Conservation (phyloP, 1,140 invertebrate genomes). For the Pseudomyrmex gracilis region DNA sequence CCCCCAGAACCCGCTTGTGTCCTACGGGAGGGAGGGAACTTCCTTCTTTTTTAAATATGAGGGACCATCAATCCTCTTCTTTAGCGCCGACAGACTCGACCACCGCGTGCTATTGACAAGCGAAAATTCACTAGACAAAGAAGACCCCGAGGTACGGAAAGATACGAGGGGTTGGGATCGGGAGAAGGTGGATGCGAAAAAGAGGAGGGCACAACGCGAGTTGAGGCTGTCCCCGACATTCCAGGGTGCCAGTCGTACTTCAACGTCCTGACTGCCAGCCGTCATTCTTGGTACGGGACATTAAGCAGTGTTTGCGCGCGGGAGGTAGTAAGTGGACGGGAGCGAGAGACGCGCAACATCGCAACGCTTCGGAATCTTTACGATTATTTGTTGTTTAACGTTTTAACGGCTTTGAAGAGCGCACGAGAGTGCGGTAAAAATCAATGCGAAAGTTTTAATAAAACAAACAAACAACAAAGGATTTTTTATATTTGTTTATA, state of each 20-base stretch:
- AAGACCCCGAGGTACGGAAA: constrained; percentile 32
- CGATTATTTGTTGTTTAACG: constrained; percentile 9
- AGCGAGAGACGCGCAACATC: neutral
- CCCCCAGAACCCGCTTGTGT: neutral
- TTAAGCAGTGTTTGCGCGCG: constrained; percentile 17
- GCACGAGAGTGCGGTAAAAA: neutral
- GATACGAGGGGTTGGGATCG: neutral
- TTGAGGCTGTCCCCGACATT: constrained; percentile 40
- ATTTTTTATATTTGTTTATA: neutral
- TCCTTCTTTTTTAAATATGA: constrained; percentile 49
- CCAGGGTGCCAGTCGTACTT: constrained; percentile 41
- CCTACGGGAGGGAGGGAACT: neutral
- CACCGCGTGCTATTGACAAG: constrained; percentile 63
- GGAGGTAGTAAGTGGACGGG: neutral
- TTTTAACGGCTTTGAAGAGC: neutral
- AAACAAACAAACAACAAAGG: too few relatives aligned
- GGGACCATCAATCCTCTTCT: constrained; percentile 61
- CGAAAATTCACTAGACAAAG: constrained; percentile 60
- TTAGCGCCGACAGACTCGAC: constrained; percentile 41
- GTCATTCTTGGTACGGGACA: constrained; percentile 54
- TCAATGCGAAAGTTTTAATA: neutral
- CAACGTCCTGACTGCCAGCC: constrained; percentile 36
- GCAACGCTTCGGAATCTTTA: constrained; percentile 3
- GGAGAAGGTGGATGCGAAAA: neutral
- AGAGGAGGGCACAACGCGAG: constrained; percentile 16